A percentile compares a stretch with the other conserved stretches of the same genome.
Conservation (phyloP, 1,140 invertebrate genomes). For the Palaemon carinicauda region DNA sequence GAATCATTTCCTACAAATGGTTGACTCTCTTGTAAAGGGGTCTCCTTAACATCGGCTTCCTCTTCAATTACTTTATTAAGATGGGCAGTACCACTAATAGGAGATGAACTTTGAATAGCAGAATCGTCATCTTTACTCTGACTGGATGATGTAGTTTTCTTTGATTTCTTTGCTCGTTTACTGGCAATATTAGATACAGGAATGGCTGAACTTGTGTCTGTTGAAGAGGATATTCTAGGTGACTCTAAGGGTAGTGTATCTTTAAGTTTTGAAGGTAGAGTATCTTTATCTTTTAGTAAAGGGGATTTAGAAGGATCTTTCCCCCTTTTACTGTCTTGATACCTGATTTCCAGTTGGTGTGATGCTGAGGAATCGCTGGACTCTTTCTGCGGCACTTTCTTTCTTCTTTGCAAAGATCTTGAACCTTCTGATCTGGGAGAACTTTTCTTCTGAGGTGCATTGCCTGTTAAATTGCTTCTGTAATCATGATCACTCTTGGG, state of each 20-base stretch:
- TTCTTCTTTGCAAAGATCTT: slow-evolving; percentile 21
- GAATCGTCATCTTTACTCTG: slow-evolving; percentile 8
- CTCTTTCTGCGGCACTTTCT: slow-evolving; percentile 27
- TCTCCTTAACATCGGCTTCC: background rate
- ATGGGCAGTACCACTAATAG: no score
- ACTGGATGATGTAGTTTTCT: slow-evolving; percentile 23
- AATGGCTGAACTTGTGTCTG: slow-evolving; percentile 36
- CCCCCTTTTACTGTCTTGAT: background rate
- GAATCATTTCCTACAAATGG: background rate
- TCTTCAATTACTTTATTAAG: background rate
- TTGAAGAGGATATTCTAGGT: background rate
- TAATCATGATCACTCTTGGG: slow-evolving; percentile 40
- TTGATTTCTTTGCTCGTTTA: background rate
- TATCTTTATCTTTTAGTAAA: no score
- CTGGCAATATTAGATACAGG: slow-evolving; percentile 26
- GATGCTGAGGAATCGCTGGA: background rate
- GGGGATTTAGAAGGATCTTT: background rate
- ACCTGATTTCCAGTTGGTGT: background rate
- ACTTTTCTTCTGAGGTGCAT: background rate
- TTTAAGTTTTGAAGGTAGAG: no score
- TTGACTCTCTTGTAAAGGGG: background rate
- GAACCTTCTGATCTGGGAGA: background rate
- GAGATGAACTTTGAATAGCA: background rate
- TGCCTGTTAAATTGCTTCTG: background rate
- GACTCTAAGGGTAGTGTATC: background rate